Evolutionary conservation across 2,888 invertebrate genomes (phyloP), one percentile per base, ranked within the genome.

Genomic region (Hypomecis atomaria): DNA sequence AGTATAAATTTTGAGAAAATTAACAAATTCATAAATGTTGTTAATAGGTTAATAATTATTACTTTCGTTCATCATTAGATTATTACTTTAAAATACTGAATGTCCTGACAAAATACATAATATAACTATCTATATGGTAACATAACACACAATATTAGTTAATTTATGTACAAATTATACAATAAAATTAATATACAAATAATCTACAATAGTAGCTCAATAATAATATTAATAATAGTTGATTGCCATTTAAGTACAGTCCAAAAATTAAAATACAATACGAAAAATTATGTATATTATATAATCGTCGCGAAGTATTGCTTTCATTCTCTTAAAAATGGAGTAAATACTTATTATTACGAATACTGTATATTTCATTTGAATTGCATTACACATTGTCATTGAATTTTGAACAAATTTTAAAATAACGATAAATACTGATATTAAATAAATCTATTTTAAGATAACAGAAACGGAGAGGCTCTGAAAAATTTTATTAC

Each of bases 181-280:
- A 56, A 38, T 57, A 53, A 52, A 50, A 59, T 43, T 47, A 52
- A 60, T 23, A 45, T 52, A 45, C 40, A 50, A 45, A 55, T 11
- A 13, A 44, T 53, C 65, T 67, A 64, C 65, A 67, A 67, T 59
- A 65, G 66, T 67, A 66, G 65, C 50, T 11, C 11, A 38, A 47
- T 56, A 49, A 33, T 43, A 60, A 44, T 6, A n/a, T 48, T 10
- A 23, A 50, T 38, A 59, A 48, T 54, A 33, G 42, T 49, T 13
- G 55, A 55, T 49, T 48, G 48, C 48, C 48, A 61, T 55, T 55
- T 62, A 61, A 56, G 57, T 62, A 63, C 62, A 61, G 56, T 59
- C 3, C 44, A 57, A 53, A 48, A 36, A 61, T 37, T 38, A 61
- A 23, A 55, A 55, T 49, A 33, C 33, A 10, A 59, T 23, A 52